Base-by-base conservation (phyloP, 2,797 vertebrate species). In the Loris lydekkerianus region DNA sequence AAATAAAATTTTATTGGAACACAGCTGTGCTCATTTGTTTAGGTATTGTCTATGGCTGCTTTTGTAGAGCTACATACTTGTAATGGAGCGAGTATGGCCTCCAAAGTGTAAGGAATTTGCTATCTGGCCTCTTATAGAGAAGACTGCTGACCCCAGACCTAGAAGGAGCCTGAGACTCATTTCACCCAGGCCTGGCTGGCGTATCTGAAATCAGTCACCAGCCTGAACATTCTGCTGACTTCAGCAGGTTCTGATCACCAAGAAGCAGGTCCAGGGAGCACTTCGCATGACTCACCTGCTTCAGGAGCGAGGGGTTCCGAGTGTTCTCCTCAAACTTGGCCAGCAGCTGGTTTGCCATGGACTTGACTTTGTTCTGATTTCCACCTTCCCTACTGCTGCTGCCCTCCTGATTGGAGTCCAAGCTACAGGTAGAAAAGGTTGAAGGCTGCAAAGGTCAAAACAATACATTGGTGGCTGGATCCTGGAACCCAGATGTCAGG, bases 241-340 rank as follows among this genome's bases (percentile, higher is more conserved):
- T 81, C 58, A 49, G 58, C 7, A 25, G 7, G n/a, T 65, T 49
- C 29, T n/a, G 58, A 63, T 49, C 56, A 72, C 40, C 43, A 7
- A 84, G 11, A 53, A 91, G 56, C 69, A 40, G 46, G 77, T 56
- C 86, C 46, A 25, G 37, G 3, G 58, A 56, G 13, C 80, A 40
- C 1, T 10, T 31, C 21, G 97, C 97, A 96, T 23, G 5, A 98
- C 98, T 98, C 97, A 99, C 99, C 99, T 99, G 99, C 96, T 98
- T 99, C 91, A 98, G 97, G 70, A 99, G 40, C 1, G 98, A 93
- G 78, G 98, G 97, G 93, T 86, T 99, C 29, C 98, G 97, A 37
- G 98, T 96, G 85, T 96, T 99, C 96, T 99, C 99, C 98, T 99
- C 99, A 97, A 99, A 99, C 97, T 99, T 99, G 93, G 99, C 99